phyloP scores from a whole-genome alignment of 2,797 vertebrate genomes.

The Pangasius mekongensis region DNA sequence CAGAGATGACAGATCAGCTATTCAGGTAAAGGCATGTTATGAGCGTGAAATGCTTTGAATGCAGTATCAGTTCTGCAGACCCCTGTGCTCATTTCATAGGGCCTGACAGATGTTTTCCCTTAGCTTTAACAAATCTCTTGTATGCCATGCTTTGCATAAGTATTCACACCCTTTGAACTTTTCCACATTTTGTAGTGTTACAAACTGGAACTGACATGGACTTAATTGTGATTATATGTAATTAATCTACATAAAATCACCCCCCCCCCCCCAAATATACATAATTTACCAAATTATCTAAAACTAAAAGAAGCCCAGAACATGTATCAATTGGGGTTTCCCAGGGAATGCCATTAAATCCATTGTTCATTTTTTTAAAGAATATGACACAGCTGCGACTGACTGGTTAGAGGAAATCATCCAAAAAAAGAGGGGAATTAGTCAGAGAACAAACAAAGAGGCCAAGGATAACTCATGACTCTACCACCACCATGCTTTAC shows the following conservation, averaged over 20 bases:
- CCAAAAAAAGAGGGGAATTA: neutral
- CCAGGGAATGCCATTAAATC: neutral
- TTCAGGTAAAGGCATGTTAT: constrained; percentile 3
- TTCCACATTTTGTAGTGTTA: neutral
- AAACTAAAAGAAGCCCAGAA: neutral
- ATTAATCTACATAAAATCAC: neutral
- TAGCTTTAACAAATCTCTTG: neutral
- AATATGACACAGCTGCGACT: neutral
- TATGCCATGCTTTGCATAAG: neutral
- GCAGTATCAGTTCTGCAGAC: neutral
- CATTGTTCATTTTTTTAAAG: neutral
- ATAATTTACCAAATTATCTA: neutral
- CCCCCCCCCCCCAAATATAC: neutral
- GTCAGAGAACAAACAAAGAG: neutral
- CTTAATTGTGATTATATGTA: neutral
- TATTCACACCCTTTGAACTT: neutral
- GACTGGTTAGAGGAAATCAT: neutral
- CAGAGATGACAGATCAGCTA: constrained; percentile 2
- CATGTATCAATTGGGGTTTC: neutral
- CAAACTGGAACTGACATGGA: neutral
- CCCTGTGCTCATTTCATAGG: neutral
- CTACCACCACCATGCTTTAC: neutral
- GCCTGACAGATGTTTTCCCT: neutral
- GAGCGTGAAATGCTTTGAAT: neutral
- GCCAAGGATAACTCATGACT: neutral